Evolutionary conservation across 2,113 vertebrate species (phyloP).

Genomic region (zebrafish (Danio rerio)): DNA sequence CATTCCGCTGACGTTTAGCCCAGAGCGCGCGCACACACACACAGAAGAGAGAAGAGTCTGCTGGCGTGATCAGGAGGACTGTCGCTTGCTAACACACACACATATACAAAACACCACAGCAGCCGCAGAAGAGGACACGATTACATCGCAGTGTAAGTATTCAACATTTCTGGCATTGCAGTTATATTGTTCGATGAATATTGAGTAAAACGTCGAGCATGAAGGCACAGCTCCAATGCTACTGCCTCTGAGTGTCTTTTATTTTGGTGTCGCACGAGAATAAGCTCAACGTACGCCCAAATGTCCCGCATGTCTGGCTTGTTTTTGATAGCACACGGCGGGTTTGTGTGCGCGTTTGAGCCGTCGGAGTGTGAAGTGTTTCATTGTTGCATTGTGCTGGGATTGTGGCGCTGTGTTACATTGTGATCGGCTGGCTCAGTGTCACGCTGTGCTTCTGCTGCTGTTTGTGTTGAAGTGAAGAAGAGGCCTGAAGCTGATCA

Average conservation of each 20-base stretch:
- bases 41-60: slow-evolving; percentile 59
- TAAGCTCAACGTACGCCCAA: slow-evolving; percentile 7
- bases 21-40: slow-evolving; percentile 66
- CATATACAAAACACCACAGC: slow-evolving; percentile 58
- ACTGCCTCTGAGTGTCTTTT: not conserved
- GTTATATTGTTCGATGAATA: slow-evolving; percentile 51
- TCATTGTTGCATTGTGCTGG: not conserved
- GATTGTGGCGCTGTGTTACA: not conserved
- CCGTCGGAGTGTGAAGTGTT: not conserved
- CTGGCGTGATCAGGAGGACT: slow-evolving; percentile 61
- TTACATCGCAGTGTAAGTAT: slow-evolving; percentile 70
- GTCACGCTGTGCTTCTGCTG: slow-evolving; percentile 30
- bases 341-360: not conserved
- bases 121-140: slow-evolving; percentile 50
- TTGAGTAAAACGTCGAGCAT: slow-evolving; percentile 60
- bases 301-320: slow-evolving; percentile 13
- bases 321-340: slow-evolving; percentile 9
- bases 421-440: slow-evolving; percentile 1
- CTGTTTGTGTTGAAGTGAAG: slow-evolving; percentile 15
- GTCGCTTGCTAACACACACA: slow-evolving; percentile 66
- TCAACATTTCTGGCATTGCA: not conserved
- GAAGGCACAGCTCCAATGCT: not conserved
- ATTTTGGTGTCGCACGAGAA: slow-evolving; percentile 29
- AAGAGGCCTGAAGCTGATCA: slow-evolving; percentile 34
- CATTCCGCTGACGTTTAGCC: slow-evolving; percentile 79